A percentile compares a stretch with the other conserved stretches of the same genome.
phyloP scores from a whole-genome alignment of 2,888 invertebrate genomes.

The Theretra japonica region DNA sequence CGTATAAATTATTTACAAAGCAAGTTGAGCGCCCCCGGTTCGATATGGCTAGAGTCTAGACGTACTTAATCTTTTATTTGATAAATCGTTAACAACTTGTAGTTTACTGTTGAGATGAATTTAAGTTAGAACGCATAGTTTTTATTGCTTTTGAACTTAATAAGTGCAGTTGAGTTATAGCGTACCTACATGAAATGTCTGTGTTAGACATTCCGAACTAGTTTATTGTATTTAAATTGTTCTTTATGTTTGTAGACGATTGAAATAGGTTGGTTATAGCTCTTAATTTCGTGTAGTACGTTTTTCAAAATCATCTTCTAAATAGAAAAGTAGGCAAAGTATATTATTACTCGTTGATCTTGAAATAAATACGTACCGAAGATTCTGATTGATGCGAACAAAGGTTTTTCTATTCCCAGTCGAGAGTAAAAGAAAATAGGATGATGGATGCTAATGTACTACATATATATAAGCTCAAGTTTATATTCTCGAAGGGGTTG shows the following conservation, averaged over 20 bases:
- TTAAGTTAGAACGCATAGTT: neutral
- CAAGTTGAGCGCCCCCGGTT: conserved; percentile 10
- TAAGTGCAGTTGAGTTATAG: neutral
- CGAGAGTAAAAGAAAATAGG: too few species aligned
- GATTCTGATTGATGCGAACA: too few species aligned
- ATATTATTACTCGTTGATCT: too few species aligned
- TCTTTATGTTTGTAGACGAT: neutral
- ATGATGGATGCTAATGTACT: too few species aligned
- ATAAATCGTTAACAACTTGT: neutral
- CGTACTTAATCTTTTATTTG: neutral
- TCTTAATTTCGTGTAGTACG: too few species aligned
- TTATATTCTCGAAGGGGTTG: too few species aligned
- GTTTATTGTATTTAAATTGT: neutral
- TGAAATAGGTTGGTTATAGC: too few species aligned
- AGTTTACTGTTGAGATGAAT: neutral
- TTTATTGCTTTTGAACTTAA: neutral
- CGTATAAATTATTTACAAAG: neutral
- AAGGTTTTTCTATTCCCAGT: too few species aligned
- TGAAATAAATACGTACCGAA: too few species aligned
- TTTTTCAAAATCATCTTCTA: too few species aligned
- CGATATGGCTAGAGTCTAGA: conserved; percentile 10
- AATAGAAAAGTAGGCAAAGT: too few species aligned
- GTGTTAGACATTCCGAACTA: neutral
- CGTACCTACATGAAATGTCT: neutral
- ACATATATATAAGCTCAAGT: too few species aligned